Conservation (phyloP, 2,797 vertebrate genomes). For the Arnoldichthys spilopterus region DNA sequence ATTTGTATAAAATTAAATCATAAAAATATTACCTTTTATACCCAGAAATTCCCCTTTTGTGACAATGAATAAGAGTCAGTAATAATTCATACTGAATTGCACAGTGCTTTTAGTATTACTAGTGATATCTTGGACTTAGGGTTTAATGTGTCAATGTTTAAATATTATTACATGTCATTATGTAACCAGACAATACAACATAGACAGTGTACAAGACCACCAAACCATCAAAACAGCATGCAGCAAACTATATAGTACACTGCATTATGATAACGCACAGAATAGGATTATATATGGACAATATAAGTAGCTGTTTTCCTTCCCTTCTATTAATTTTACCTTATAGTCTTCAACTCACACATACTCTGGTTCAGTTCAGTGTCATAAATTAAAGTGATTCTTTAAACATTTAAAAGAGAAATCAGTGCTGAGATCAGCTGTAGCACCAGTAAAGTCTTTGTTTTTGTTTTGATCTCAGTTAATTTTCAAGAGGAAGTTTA, state of each 20-base stretch:
- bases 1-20: neutral
- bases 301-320: neutral
- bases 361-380: neutral
- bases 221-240: neutral
- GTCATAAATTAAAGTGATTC: neutral
- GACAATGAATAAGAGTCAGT: neutral
- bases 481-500: neutral
- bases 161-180: neutral
- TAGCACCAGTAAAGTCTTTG: neutral
- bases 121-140: too few species aligned
- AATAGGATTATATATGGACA: neutral
- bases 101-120: too few species aligned
- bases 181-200: neutral
- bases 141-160: too few species aligned
- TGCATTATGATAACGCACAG: neutral
- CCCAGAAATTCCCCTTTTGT: neutral
- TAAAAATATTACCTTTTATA: neutral
- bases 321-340: constrained; percentile 1
- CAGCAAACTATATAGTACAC: neutral
- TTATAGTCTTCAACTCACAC: neutral
- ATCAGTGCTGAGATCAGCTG: neutral
- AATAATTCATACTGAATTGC: neutral
- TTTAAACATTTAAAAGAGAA: neutral
- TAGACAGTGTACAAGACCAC: neutral
- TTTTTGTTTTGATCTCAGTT: neutral